Base-by-base conservation (phyloP, 2,888 invertebrate species). In the Tetramorium bicarinatum region DNA sequence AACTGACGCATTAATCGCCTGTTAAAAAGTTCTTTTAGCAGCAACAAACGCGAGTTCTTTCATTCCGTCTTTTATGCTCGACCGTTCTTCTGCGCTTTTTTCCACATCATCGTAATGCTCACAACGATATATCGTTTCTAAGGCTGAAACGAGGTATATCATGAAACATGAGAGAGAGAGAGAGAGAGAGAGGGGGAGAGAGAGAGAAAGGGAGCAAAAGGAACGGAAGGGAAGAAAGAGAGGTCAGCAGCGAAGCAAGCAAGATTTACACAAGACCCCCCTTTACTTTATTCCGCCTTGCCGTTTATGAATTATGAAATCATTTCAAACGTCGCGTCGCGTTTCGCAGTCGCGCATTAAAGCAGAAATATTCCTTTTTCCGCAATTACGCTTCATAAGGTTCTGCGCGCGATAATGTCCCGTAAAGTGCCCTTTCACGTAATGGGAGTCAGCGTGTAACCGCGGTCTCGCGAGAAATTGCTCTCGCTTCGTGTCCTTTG, bases 231-330 rank as follows among this genome's bases (percentile, higher is more conserved):
- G 29, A 34, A 34, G 29, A 34, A 34, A 34, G 29, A 34, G 29
- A n/a, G 29, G 47, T 21, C 66, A 56, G 25, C 44, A 21, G 13
- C 75, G 75, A 61, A 66, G 82, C 52, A 61, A 72, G 29, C 64
- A 66, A 82, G 77, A 82, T 82, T 82, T 82, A 76, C 82, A 76
- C 82, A 82, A 66, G 66, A 82, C 56, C 25, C 52, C 44, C 13
- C 34, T 71, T 47, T 38, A 38, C 71, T 79, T 79, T 71, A 79
- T 79, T 79, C 59, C 66, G 59, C 47, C 25, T 76, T 76, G 56
- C 77, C 82, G 64, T 76, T 82, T 82, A 82, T 82, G 82, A 82
- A 82, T 82, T 82, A 82, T 82, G 82, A 82, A 82, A 82, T 82
- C 76, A 82, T 82, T 82, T 56, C 77, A 76, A 76, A 76, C 66